phyloP scores from a whole-genome alignment of 37 sponge, comb jelly and placozoan species.

The Oopsacas minuta region DNA sequence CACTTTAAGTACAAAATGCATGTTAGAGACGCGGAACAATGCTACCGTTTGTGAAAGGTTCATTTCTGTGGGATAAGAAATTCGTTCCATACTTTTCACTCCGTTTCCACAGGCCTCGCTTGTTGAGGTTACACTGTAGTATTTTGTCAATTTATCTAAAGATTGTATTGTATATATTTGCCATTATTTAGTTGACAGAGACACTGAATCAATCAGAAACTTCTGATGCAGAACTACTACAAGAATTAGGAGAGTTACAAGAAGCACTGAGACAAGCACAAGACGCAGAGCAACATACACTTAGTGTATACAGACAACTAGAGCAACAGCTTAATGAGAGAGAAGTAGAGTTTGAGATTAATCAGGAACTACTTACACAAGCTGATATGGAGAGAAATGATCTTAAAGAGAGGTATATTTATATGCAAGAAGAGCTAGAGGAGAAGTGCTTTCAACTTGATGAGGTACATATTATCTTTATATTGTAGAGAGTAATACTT shows the following conservation, averaged over 20 bases:
- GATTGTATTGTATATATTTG: neutral
- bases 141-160: no score
- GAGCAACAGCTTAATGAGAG: slow-evolving; percentile 10
- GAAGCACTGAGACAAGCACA: neutral
- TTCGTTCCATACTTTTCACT: no score
- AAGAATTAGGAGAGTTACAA: neutral
- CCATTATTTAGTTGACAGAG: neutral
- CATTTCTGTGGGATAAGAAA: no score
- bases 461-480: neutral
- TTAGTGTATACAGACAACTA: neutral
- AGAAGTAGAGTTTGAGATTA: slow-evolving; percentile 16
- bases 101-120: no score
- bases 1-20: no score
- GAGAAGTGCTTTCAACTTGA: neutral
- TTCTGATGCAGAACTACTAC: neutral
- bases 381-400: neutral
- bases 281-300: neutral
- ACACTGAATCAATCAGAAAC: neutral
- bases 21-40: no score
- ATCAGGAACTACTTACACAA: neutral
- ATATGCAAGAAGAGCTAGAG: neutral
- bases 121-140: no score
- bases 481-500: neutral
- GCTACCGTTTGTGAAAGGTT: no score
- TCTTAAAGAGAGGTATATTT: neutral